phyloP scores from a whole-genome alignment of 2,888 invertebrate species.

The Chrysotoxum bicinctum region DNA sequence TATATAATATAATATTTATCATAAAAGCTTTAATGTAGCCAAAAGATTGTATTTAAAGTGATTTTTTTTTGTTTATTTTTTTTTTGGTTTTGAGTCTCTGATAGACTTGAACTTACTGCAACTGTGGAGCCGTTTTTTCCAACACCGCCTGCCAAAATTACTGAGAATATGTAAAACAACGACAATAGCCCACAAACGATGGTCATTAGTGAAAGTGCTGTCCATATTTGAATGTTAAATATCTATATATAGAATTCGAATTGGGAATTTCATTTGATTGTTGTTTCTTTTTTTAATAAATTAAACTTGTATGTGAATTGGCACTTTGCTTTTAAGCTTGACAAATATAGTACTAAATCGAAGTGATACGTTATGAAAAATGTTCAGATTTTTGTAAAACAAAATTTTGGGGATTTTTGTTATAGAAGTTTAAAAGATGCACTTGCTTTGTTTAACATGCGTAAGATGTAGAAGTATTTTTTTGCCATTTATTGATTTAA shows the following conservation, averaged over 20 bases:
- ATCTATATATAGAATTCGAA: slow-evolving; percentile 81
- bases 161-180: slow-evolving; percentile 87
- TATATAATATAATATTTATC: slow-evolving; percentile 31
- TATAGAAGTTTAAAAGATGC: neutral
- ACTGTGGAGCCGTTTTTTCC: slow-evolving; percentile 99
- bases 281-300: slow-evolving; percentile 22
- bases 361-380: slow-evolving; percentile 18
- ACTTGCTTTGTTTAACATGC: slow-evolving; percentile 20
- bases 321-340: neutral
- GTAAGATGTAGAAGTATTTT: neutral
- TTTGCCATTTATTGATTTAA: neutral
- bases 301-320: slow-evolving; percentile 15
- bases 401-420: neutral
- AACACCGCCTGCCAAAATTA: slow-evolving; percentile 95
- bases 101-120: slow-evolving; percentile 90
- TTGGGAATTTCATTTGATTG: slow-evolving; percentile 45
- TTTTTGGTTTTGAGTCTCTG: slow-evolving; percentile 35
- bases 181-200: slow-evolving; percentile 88
- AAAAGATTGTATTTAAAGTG: slow-evolving; percentile 75
- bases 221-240: slow-evolving; percentile 87
- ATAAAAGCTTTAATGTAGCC: slow-evolving; percentile 74
- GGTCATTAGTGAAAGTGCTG: slow-evolving; percentile 89
- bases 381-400: neutral
- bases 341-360: neutral
- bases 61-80: slow-evolving; percentile 18